phyloP scores from a whole-genome alignment of 2,797 vertebrate species.

The Prionace glauca region DNA sequence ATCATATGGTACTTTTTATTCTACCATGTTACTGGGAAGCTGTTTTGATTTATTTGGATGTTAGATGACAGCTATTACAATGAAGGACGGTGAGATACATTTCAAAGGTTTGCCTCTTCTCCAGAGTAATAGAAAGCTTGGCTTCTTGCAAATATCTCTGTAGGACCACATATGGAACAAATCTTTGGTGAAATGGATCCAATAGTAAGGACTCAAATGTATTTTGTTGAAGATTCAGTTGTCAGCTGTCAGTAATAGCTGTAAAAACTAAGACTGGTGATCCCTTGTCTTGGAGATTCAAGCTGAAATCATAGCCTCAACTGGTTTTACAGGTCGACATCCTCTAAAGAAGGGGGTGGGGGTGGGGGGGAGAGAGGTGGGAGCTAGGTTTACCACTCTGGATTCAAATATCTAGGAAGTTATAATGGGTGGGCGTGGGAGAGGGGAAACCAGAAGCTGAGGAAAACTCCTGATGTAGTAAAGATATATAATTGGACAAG shows the following conservation, averaged over 20 bases:
- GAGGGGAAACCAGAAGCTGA: background rate
- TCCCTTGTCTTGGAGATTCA: background rate
- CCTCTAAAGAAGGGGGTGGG: background rate
- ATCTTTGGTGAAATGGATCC: background rate
- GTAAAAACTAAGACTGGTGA: background rate
- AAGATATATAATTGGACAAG: background rate
- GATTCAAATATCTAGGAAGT: background rate
- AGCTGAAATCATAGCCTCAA: background rate
- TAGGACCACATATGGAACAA: background rate
- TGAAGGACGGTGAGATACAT: background rate
- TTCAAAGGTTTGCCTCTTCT: background rate
- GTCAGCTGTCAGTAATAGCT: background rate
- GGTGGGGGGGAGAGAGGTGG: no score
- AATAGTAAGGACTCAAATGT: background rate
- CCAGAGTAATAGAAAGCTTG: background rate
- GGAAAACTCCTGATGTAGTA: background rate
- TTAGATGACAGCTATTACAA: background rate
- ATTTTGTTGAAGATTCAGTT: background rate
- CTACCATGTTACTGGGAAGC: background rate
- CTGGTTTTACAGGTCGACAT: background rate
- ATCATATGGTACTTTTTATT: background rate
- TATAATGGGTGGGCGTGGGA: background rate
- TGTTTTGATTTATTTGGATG: background rate
- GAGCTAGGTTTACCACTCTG: no score
- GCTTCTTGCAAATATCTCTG: background rate